Percentiles rank a stretch among this genome's conserved stretches.
Conservation (phyloP, 2,113 vertebrate species). For the Mustelus asterias region DNA sequence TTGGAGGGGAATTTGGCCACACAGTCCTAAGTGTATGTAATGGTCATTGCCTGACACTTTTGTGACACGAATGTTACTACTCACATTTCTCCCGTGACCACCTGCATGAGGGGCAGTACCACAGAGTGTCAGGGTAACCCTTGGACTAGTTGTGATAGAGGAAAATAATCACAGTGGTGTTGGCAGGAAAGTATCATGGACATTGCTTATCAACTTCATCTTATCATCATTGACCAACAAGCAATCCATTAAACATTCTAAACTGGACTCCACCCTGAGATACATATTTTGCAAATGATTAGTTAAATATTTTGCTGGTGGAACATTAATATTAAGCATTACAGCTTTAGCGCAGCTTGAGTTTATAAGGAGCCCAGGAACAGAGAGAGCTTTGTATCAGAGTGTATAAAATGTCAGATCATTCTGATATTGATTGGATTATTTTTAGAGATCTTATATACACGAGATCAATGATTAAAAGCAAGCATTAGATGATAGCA, state of each 20-base stretch:
- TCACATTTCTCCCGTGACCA: neutral
- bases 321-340: neutral
- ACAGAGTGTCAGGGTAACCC: neutral
- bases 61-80: no score
- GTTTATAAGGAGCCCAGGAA: neutral
- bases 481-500: neutral
- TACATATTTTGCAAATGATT: slow-evolving; percentile 6
- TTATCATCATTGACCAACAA: neutral
- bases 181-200: neutral
- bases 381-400: neutral
- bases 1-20: no score
- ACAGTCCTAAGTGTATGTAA: no score
- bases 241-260: neutral
- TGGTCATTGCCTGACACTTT: no score
- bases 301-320: neutral
- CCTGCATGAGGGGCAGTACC: neutral
- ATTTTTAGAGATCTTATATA: neutral
- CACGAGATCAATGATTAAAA: neutral
- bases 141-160: neutral
- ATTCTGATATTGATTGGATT: neutral
- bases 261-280: neutral
- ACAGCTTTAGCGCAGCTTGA: neutral
- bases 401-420: neutral
- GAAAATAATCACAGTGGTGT: neutral
- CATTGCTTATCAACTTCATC: neutral